These are phyloP conservation scores for Poecilobothrus nobilitatus DNA, from an alignment of 2,888 invertebrate species.

Conservation along the genomic window DNA sequence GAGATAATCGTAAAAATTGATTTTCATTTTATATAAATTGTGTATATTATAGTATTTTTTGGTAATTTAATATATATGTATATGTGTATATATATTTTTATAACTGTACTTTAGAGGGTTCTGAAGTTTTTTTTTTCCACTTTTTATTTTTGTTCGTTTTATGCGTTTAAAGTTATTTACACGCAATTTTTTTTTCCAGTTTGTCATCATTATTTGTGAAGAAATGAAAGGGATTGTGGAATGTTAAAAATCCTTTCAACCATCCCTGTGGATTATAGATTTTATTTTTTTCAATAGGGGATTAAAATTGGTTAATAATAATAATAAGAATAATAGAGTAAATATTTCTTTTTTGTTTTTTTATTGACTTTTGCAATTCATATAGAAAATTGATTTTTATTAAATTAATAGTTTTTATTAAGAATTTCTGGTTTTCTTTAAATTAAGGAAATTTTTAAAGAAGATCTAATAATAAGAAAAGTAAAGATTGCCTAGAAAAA, in stretches of 20 bases:
- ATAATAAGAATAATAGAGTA: too few species aligned
- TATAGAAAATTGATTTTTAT: not conserved
- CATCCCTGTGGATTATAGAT: not conserved
- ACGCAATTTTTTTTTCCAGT: not conserved
- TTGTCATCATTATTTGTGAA: not conserved
- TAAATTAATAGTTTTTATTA: too few species aligned
- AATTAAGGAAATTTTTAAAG: too few species aligned
- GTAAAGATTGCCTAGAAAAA: too few species aligned
- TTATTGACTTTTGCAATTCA: not conserved
- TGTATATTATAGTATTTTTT: not conserved
- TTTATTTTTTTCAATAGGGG: too few species aligned
- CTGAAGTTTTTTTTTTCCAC: not conserved
- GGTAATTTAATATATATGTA: not conserved
- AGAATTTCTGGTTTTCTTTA: too few species aligned
- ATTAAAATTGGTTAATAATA: too few species aligned
- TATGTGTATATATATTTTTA: not conserved
- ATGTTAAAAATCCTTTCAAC: not conserved
- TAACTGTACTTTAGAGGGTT: too few species aligned
- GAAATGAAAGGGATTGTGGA: too few species aligned
- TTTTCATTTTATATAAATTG: not conserved
- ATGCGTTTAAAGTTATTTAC: not conserved
- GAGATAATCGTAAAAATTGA: slow-evolving; percentile 3
- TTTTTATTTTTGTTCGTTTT: not conserved
- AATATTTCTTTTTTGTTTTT: not conserved
- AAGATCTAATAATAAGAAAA: too few species aligned